Evolutionary conservation across 2,888 invertebrate species (phyloP).

Genomic region (Mesochorus sp.): DNA sequence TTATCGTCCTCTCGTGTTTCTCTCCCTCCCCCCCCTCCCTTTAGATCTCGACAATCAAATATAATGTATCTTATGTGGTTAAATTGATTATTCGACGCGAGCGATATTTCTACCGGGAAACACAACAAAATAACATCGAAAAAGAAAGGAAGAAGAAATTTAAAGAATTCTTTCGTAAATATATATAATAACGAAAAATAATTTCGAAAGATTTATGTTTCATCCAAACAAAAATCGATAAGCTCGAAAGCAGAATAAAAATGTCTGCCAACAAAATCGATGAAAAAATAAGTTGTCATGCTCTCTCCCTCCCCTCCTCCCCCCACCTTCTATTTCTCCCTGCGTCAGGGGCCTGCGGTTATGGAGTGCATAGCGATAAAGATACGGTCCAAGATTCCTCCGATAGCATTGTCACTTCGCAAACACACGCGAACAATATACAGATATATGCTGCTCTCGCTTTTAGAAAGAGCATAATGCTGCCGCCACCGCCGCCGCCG

Average conservation of each 20-base stretch:
- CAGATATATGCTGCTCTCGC: not conserved
- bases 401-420: slow-evolving; percentile 52
- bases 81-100: slow-evolving; percentile 5
- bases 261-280: not conserved
- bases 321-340: not conserved
- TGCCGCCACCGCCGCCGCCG: slow-evolving; percentile 2
- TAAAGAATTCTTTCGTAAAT: too few species aligned
- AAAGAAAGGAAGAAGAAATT: too few species aligned
- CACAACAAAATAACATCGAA: too few species aligned
- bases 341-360: slow-evolving; percentile 40
- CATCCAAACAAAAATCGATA: too few species aligned
- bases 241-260: too few species aligned
- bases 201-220: too few species aligned
- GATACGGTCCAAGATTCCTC: slow-evolving; percentile 47
- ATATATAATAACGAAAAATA: too few species aligned
- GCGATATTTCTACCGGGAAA: not conserved
- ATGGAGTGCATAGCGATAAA: slow-evolving; percentile 40
- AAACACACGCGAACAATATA: slow-evolving; percentile 47
- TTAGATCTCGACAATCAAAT: slow-evolving; percentile 1
- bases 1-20: slow-evolving; percentile 22
- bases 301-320: not conserved
- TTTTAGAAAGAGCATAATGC: slow-evolving; percentile 25
- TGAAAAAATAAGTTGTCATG: not conserved
- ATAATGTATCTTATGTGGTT: not conserved
- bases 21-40: not conserved